Conservation (phyloP, 2,113 vertebrate genomes). For the Nerophis ophidion region DNA sequence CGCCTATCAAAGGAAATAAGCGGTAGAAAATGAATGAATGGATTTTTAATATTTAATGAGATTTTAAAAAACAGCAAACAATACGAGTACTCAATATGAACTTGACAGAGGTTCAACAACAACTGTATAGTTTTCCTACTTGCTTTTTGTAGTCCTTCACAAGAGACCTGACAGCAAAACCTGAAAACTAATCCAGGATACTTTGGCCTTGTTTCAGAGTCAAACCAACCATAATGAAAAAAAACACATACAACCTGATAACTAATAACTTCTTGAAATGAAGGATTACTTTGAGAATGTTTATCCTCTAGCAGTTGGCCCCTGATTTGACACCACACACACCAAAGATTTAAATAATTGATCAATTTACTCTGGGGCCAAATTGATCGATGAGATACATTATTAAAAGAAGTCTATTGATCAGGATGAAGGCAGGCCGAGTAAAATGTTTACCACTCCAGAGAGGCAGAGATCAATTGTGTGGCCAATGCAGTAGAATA, state of each 20-base stretch:
- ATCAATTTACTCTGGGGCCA: slow-evolving; percentile 73
- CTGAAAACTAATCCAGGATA: too few species aligned
- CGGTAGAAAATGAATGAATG: too few species aligned
- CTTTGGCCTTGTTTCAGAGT: too few species aligned
- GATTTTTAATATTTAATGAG: too few species aligned
- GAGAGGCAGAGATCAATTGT: slow-evolving; percentile 67
- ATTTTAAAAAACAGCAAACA: too few species aligned
- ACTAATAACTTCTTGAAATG: background rate
- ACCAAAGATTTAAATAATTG: slow-evolving; percentile 70
- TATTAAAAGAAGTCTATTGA: slow-evolving; percentile 78
- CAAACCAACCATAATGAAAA: too few species aligned
- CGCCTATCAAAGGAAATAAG: too few species aligned
- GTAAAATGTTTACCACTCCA: slow-evolving; percentile 75
- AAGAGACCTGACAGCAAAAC: too few species aligned
- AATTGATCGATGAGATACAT: slow-evolving; percentile 77
- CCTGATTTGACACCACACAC: slow-evolving; percentile 45
- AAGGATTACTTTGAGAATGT: slow-evolving; percentile 11
- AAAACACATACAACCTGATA: background rate
- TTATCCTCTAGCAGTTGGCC: slow-evolving; percentile 46
- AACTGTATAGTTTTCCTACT: too few species aligned
- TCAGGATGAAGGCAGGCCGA: slow-evolving; percentile 61
- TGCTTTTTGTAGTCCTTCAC: too few species aligned
- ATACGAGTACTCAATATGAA: too few species aligned
- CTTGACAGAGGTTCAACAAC: too few species aligned
- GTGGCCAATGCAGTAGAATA: slow-evolving; percentile 64